Evolutionary conservation across 2,797 vertebrate species (phyloP), one percentile per base, ranked within the genome.

Genomic region (Sebastes kiyomatsui): DNA sequence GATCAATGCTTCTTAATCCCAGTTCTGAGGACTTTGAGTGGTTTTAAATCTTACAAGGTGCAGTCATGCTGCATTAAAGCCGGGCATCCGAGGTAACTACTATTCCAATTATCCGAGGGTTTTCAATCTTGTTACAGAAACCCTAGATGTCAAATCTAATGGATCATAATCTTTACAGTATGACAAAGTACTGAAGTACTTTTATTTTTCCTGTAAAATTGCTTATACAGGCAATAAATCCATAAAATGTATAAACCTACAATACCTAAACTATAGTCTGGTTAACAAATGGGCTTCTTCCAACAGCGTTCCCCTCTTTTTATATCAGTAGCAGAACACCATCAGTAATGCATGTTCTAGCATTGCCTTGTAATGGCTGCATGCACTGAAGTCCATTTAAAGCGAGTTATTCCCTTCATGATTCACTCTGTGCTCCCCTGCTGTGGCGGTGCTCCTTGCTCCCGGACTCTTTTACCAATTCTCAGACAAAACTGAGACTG

Each of bases 341-440:
- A 59, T 73, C 35, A 75, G 54, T 55, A 72, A 68, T 49, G 2
- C 11, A 12, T 55, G 28, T 12, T 54, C 28, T 58, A 10, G 23
- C 22, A 55, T 78, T 66, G 67, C 61, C 59, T 78, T 69, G 65
- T 76, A 65, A 73, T 56, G 12, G 67, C 60, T 38, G 6, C 72
- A 69, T 80, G 72, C 64, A 52, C 75, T 35, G 14, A 83, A 73
- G 59, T 81, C 70, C 60, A 75, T 87, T 82, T 79, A 67, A 56
- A 76, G 14, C 12, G 11, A 75, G 42, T 87, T 77, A 59, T 65
- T 88, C 59, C 38, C 60, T 71, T 74, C 59, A 72, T 38, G 59
- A 75, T 71, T 81, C 61, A 35, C 83, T 74, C 55, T 23, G 1
- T 33, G 42, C 84, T 72, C 72, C 62, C 52, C 54, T 77, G 66